phyloP scores from a whole-genome alignment of 2,888 invertebrate genomes.

The Hirtodrosophila cameraria region DNA sequence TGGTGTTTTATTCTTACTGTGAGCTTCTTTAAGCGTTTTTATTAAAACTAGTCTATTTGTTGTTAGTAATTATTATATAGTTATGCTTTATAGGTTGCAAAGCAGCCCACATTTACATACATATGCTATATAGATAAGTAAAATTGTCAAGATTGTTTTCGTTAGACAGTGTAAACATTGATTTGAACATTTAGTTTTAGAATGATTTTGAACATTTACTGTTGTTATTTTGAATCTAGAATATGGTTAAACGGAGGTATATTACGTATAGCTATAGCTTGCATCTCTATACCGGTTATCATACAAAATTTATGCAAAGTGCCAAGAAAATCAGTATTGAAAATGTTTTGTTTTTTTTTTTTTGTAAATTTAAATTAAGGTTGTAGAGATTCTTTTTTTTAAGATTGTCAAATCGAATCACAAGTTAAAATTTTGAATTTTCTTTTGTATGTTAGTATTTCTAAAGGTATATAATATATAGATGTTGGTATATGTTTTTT shows the following conservation, averaged over 20 bases:
- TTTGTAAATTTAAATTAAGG: constrained; percentile 27
- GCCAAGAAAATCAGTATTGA: constrained; percentile 14
- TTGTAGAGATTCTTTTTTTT: constrained; percentile 57
- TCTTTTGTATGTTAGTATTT: constrained; percentile 8
- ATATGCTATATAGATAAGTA: constrained; percentile 37
- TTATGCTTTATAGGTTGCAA: constrained; percentile 13
- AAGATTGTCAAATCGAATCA: constrained; percentile 84
- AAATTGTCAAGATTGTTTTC: constrained; percentile 66
- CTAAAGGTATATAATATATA: constrained; percentile 15
- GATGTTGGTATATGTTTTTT: constrained; percentile 23
- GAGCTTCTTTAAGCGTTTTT: constrained; percentile 52
- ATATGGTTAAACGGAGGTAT: constrained; percentile 55
- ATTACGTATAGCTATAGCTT: constrained; percentile 43
- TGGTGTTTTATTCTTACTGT: constrained; percentile 71
- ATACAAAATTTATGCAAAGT: constrained; percentile 73
- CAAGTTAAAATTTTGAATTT: constrained; percentile 77
- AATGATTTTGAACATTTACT: constrained; percentile 48
- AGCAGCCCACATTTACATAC: constrained; percentile 7
- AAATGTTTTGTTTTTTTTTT: constrained; percentile 10
- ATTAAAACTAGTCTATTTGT: constrained; percentile 40
- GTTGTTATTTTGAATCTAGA: constrained; percentile 9
- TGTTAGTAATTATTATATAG: constrained; percentile 13
- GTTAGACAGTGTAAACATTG: constrained; percentile 66
- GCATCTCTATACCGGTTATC: constrained; percentile 26
- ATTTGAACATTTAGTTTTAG: constrained; percentile 59